Evolutionary conservation across 92 coral and sea anemone genomes (phyloP).

Genomic region (Zoanthus sociatus): DNA sequence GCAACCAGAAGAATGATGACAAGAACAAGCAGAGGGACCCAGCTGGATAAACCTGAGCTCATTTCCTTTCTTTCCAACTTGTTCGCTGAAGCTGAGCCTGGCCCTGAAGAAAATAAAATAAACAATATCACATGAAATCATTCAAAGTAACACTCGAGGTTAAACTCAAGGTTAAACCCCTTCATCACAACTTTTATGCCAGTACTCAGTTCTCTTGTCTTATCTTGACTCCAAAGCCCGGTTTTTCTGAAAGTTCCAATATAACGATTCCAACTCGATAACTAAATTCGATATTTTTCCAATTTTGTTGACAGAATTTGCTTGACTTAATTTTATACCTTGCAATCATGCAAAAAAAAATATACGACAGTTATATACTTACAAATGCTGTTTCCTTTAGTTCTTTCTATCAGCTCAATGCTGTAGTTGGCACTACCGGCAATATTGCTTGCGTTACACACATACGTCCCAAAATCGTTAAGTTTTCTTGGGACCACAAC

Average conservation of each 20-base stretch:
- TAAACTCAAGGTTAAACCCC: no score
- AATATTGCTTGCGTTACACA: background rate
- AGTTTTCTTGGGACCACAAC: background rate
- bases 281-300: background rate
- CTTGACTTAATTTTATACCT: background rate
- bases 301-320: background rate
- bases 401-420: background rate
- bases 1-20: background rate
- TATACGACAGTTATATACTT: no score
- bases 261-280: background rate
- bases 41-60: background rate
- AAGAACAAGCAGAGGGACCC: constrained; percentile 6
- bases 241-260: background rate
- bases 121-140: background rate
- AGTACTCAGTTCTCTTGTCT: background rate
- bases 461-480: background rate
- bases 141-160: background rate
- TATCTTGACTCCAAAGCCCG: background rate
- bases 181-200: background rate
- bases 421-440: constrained; percentile 3
- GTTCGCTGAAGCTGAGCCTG: background rate
- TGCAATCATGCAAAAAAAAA: background rate
- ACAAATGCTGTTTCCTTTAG: no score
- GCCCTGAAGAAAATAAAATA: background rate
- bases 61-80: background rate